These are phyloP conservation scores for Trogon surrucura DNA, from an alignment of 2,113 vertebrate species.

Conservation along the genomic window DNA sequence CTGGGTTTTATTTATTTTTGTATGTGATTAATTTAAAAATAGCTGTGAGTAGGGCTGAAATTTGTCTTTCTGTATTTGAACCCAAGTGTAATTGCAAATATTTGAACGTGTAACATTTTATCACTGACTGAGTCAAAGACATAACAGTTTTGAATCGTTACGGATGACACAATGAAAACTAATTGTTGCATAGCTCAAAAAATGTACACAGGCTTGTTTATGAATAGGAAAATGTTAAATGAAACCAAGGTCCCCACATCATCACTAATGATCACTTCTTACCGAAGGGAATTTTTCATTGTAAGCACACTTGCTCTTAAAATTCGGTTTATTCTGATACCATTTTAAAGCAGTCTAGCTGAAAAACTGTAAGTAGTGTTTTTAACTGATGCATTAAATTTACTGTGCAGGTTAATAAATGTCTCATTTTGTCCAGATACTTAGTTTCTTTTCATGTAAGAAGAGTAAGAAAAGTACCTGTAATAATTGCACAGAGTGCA, in stretches of 20 bases:
- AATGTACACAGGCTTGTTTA: neutral
- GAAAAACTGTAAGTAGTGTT: neutral
- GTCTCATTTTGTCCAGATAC: neutral
- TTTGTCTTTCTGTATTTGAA: neutral
- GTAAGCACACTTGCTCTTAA: neutral
- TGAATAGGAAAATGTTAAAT: neutral
- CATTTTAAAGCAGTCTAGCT: neutral
- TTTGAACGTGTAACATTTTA: neutral
- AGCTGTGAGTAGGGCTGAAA: neutral
- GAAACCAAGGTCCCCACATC: neutral
- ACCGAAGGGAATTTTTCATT: neutral
- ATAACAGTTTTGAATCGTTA: neutral
- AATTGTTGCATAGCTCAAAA: neutral
- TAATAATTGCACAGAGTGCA: slow-evolving; percentile 25
- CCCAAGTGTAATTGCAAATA: neutral
- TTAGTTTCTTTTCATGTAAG: neutral
- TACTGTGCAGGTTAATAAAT: neutral
- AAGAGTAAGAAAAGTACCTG: neutral
- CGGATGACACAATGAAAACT: neutral
- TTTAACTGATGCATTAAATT: neutral
- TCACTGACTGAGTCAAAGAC: neutral
- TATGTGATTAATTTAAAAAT: neutral
- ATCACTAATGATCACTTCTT: neutral
- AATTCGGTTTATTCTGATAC: neutral
- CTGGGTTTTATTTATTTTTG: neutral